Evolutionary conservation across 2,888 invertebrate species (phyloP).

Genomic region (Ernsta delagoae): DNA sequence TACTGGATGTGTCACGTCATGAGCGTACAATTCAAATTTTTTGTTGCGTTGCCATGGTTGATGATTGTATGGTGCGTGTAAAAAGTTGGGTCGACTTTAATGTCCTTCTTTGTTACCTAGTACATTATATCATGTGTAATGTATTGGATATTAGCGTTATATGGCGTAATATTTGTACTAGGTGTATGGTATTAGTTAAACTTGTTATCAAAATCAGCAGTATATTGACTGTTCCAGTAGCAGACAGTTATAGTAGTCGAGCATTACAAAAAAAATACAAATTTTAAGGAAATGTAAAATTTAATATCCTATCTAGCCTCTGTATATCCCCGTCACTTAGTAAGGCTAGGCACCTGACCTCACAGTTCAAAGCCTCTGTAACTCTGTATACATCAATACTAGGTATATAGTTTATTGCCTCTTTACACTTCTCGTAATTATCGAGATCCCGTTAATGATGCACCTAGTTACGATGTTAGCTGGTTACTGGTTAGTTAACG

Average conservation of each 20-base stretch:
- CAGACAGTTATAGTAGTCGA: no score
- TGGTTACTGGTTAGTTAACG: no score
- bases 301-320: neutral
- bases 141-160: neutral
- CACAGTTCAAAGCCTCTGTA: constrained; percentile 24
- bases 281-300: no score
- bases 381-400: neutral
- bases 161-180: no score
- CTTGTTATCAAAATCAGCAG: no score
- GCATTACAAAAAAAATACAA: no score
- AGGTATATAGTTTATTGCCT: constrained; percentile 17
- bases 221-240: no score
- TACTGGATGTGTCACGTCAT: constrained; percentile 21
- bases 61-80: neutral
- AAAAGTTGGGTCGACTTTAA: neutral
- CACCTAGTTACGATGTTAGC: neutral
- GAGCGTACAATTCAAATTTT: constrained; percentile 9
- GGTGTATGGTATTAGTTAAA: no score
- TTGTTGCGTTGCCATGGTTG: constrained; percentile 7
- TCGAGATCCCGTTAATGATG: neutral
- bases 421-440: constrained; percentile 15
- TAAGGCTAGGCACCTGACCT: constrained; percentile 18
- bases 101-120: neutral
- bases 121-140: neutral
- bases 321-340: constrained; percentile 1